phyloP scores from a whole-genome alignment of 2,888 invertebrate genomes.

The Craniophora ligustri region DNA sequence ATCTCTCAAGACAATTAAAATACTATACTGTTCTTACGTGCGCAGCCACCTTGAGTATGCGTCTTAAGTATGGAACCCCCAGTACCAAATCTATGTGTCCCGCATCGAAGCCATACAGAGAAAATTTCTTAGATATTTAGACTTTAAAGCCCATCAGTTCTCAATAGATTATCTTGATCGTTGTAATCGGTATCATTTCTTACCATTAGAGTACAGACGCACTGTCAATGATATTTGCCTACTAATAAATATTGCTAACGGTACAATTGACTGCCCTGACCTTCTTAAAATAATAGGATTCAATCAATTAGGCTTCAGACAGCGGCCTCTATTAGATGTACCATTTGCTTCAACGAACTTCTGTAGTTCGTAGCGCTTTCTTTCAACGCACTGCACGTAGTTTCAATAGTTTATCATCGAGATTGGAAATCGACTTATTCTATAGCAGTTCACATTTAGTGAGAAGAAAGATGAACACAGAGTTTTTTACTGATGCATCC shows the following conservation, averaged over 20 bases:
- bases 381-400: too few species aligned
- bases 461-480: too few species aligned
- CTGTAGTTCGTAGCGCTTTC: too few species aligned
- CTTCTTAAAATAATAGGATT: neutral
- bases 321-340: too few species aligned
- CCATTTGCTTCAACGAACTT: too few species aligned
- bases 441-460: too few species aligned
- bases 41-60: slow-evolving; percentile 10
- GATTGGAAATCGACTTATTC: too few species aligned
- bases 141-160: neutral
- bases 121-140: slow-evolving; percentile 2
- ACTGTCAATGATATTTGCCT: neutral
- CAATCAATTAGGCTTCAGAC: neutral
- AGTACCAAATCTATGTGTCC: slow-evolving; percentile 3
- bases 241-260: slow-evolving; percentile 4
- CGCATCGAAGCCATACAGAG: slow-evolving; percentile 2
- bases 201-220: slow-evolving; percentile 3
- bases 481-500: too few species aligned
- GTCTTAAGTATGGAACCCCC: slow-evolving; percentile 6
- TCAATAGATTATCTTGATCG: neutral
- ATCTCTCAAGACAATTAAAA: slow-evolving; percentile 5
- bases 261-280: slow-evolving; percentile 1
- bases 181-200: slow-evolving; percentile 4
- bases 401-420: too few species aligned
- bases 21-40: slow-evolving; percentile 7